A percentile compares a stretch with the other conserved stretches of the same genome.
These are phyloP conservation scores for Chelmon rostratus DNA, from an alignment of 2,797 vertebrate genomes.

Conservation along the genomic window DNA sequence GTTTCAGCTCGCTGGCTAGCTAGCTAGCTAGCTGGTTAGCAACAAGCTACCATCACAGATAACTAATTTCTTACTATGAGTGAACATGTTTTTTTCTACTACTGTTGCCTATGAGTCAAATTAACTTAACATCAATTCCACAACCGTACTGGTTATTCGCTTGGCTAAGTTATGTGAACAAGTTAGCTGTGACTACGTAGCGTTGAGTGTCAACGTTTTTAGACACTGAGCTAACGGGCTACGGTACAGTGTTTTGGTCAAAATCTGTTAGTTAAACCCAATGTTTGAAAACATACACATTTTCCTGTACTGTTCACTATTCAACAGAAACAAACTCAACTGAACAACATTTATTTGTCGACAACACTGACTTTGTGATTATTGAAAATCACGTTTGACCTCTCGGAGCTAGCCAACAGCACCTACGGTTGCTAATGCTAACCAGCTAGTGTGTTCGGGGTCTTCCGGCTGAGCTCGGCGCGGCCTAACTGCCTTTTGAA, in stretches of 20 bases:
- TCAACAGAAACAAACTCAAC: not conserved
- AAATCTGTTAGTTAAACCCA: not conserved
- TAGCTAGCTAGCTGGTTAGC: not conserved
- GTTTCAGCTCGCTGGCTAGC: too few species aligned
- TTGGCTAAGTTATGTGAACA: too few species aligned
- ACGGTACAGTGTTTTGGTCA: not conserved
- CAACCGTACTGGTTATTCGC: not conserved
- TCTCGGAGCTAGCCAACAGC: not conserved
- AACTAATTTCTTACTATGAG: not conserved
- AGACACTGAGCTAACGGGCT: not conserved
- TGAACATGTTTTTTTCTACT: not conserved
- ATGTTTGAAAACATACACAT: not conserved
- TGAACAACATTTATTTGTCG: not conserved
- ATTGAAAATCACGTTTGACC: not conserved
- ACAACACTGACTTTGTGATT: too few species aligned
- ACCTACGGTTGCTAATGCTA: conserved; percentile 1
- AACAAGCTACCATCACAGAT: not conserved
- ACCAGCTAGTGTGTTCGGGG: not conserved
- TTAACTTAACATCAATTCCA: not conserved
- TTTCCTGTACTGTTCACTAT: not conserved
- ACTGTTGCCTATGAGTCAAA: not conserved
- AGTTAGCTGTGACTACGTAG: not conserved
- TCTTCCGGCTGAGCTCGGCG: not conserved
- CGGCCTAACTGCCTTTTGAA: not conserved
- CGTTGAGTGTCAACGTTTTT: not conserved